Base-by-base conservation (phyloP, 2,113 vertebrate genomes). In the Rhinoptilus africanus region DNA sequence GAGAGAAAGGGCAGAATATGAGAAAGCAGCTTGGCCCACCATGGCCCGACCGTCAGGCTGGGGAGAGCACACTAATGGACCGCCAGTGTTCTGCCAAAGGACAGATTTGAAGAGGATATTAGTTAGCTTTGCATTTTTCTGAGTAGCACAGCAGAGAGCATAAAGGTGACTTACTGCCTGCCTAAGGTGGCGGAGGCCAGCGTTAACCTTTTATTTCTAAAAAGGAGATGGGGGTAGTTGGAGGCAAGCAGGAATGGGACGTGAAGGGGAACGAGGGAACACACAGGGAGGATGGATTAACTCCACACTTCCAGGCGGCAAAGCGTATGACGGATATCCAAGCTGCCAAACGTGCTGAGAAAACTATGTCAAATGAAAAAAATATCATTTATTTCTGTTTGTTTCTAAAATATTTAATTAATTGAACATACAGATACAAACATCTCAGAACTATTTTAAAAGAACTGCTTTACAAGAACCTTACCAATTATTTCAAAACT, bases 11-110 rank as follows among this genome's bases (percentile, higher is more conserved):
- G 45, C 63, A 80, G 75, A 85, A 53, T 28, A 73, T 4, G 28
- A 88, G 53, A 88, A 89, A 82, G 63, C 34, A 30, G 41, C 67
- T 76, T 83, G 66, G 57, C 19, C 24, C 32, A 41, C 12, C 12
- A 8, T 0, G 9, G 50, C 63, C 54, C 0, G 6, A 51, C 23
- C 3, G 3, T 16, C 56, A 59, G 66, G 26, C 30, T 43, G 45
- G 24, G 57, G 27, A 76, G 1, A 67, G 21, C 32, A 71, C 27
- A 48, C 8, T 28, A 22, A 63, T 7, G 22, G 26, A 63, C 2
- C 66, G 54, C 4, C 68, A 57, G 34, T 4, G 24, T 69, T 92
- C 64, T 82, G 45, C 10, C 0, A 2, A 77, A 80, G 32, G 14
- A 85, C 3, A 56, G 37, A 66, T 69, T 66, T 73, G 35, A 94